Conservation (phyloP, 2,888 invertebrate species). For the Cynaeus angustus region DNA sequence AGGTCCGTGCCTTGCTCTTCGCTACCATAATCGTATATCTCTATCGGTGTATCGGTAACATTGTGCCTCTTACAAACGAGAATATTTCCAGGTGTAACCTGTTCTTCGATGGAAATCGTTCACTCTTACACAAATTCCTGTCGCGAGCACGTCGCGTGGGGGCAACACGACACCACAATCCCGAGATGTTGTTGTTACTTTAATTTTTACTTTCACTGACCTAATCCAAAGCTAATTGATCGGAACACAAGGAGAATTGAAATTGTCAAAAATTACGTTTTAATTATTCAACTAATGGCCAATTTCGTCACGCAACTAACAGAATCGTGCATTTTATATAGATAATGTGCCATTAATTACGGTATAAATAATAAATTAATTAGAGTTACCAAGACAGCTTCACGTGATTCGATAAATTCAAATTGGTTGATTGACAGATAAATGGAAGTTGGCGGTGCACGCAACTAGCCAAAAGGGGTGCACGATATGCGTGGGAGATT, state of each 20-base stretch:
- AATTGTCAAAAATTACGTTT: conserved; percentile 31
- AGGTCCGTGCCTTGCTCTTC: conserved; percentile 36
- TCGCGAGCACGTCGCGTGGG: conserved; percentile 41
- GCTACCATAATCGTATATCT: conserved; percentile 51
- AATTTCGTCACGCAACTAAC: conserved; percentile 18
- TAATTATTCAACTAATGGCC: conserved; percentile 30
- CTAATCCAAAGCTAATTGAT: conserved; percentile 15
- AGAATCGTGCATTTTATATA: conserved; percentile 20
- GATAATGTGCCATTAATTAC: conserved; percentile 40
- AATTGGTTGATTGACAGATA: conserved; percentile 28
- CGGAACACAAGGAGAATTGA: conserved; percentile 10
- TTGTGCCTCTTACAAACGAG: conserved; percentile 45
- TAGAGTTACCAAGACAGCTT: conserved; percentile 25
- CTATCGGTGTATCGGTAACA: conserved; percentile 41
- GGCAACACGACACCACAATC: conserved; percentile 30
- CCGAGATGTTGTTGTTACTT: conserved; percentile 19
- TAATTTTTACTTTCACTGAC: conserved; percentile 39
- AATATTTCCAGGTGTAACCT: conserved; percentile 45
- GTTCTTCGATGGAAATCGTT: conserved; percentile 39
- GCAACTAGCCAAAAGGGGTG: conserved; percentile 19
- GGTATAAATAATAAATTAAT: conserved; percentile 35
- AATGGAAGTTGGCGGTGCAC: conserved; percentile 21
- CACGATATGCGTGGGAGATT: conserved; percentile 33
- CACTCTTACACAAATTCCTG: conserved; percentile 41
- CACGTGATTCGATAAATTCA: conserved; percentile 18